Percentiles rank a stretch among this genome's conserved stretches.
Conservation (phyloP, 2,113 vertebrate genomes). For the Steatornis caripensis region DNA sequence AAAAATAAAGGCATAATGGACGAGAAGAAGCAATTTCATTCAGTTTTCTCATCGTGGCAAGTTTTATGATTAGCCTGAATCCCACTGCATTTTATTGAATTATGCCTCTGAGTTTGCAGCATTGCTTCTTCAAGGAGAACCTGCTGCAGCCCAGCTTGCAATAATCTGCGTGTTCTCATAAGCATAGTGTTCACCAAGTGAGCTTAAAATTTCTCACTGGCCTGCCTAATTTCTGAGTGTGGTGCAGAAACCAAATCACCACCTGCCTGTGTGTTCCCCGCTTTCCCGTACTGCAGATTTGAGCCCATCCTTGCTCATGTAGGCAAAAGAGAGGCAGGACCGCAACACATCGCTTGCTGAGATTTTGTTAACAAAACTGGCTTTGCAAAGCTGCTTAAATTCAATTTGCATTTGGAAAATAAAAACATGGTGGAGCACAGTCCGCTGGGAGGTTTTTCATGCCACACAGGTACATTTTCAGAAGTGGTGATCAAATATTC, state of each 20-base stretch:
- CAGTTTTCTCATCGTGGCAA: not conserved
- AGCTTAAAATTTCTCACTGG: not conserved
- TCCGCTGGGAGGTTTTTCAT: constrained; percentile 2
- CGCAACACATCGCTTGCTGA: not conserved
- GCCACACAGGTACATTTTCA: not conserved
- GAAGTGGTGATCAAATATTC: constrained; percentile 17
- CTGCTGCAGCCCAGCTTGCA: not conserved
- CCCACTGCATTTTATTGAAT: constrained; percentile 42
- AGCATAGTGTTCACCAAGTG: not conserved
- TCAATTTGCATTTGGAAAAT: constrained; percentile 49
- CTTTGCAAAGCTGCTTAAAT: constrained; percentile 21
- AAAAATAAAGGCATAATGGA: constrained; percentile 22
- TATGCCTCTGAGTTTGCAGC: not conserved
- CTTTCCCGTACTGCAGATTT: not conserved
- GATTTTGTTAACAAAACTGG: constrained; percentile 48
- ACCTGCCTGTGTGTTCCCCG: not conserved
- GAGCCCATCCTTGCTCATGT: not conserved
- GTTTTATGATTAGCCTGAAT: constrained; percentile 32
- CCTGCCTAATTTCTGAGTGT: not conserved
- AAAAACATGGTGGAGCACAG: not conserved
- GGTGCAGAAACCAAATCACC: not conserved
- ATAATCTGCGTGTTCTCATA: not conserved
- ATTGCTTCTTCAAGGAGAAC: not conserved
- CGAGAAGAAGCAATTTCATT: constrained; percentile 7
- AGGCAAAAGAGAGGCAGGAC: not conserved